Conservation (phyloP, 2,113 vertebrate genomes). For the Scomber colias region DNA sequence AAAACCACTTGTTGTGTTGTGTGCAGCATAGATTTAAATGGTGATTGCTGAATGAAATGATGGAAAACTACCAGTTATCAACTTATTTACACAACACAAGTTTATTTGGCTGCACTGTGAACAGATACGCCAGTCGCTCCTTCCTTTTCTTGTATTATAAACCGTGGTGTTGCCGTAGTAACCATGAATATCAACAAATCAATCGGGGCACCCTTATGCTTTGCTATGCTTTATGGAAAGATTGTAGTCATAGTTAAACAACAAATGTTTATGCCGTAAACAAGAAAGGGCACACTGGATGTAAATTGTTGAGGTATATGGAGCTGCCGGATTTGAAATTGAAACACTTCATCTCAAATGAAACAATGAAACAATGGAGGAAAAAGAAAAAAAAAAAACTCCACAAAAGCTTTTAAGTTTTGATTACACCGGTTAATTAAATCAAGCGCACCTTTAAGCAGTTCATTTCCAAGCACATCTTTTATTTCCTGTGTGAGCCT, state of each 20-base stretch:
- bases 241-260: neutral
- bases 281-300: neutral
- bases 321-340: too few relatives aligned
- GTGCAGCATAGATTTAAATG: too few relatives aligned
- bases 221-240: too few relatives aligned
- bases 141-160: neutral
- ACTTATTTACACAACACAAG: too few relatives aligned
- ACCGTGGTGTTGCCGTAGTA: neutral
- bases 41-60: too few relatives aligned
- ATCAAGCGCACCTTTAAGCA: slow-evolving; percentile 50
- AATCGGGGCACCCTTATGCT: too few relatives aligned
- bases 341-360: neutral
- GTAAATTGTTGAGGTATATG: too few relatives aligned
- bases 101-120: neutral
- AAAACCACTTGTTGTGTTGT: too few relatives aligned
- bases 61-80: too few relatives aligned
- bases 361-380: neutral
- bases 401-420: neutral
- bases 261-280: neutral
- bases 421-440: slow-evolving; percentile 37
- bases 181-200: neutral
- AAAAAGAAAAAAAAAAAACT: too few relatives aligned
- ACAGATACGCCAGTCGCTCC: neutral
- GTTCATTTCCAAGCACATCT: slow-evolving; percentile 25
- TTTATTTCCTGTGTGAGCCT: slow-evolving; percentile 22